Evolutionary conservation across 1,140 invertebrate genomes (phyloP).

Genomic region (Ericerus pela): DNA sequence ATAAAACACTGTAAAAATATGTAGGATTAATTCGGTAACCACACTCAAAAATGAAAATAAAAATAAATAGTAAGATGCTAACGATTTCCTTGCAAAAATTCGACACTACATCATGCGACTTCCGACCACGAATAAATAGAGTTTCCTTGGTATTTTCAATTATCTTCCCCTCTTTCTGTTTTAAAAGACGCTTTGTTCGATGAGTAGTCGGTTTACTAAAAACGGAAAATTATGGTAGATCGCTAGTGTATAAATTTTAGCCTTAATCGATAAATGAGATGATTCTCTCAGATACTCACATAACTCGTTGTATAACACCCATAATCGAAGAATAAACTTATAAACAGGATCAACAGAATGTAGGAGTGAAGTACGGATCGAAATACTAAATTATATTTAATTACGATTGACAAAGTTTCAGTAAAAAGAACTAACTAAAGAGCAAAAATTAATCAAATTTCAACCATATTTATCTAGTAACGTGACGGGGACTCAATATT

Average conservation of each 20-base stretch:
- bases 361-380: too few species aligned
- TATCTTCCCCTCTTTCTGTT: constrained; percentile 69
- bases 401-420: too few species aligned
- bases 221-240: neutral
- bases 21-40: constrained; percentile 13
- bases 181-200: constrained; percentile 68
- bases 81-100: constrained; percentile 75
- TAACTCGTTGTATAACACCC: constrained; percentile 31
- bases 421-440: too few species aligned
- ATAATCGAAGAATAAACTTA: too few species aligned
- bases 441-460: too few species aligned
- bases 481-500: too few species aligned
- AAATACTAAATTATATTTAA: too few species aligned
- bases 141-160: constrained; percentile 76
- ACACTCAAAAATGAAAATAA: constrained; percentile 6
- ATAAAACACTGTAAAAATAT: constrained; percentile 46
- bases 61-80: constrained; percentile 27
- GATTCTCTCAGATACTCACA: constrained; percentile 31
- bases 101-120: constrained; percentile 57
- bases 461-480: too few species aligned
- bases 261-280: too few species aligned
- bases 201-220: constrained; percentile 52
- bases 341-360: too few species aligned
- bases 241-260: neutral
- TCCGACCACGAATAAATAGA: constrained; percentile 71